Base-by-base conservation (phyloP, 2,797 vertebrate genomes). In the Tauraco hartlaubi region DNA sequence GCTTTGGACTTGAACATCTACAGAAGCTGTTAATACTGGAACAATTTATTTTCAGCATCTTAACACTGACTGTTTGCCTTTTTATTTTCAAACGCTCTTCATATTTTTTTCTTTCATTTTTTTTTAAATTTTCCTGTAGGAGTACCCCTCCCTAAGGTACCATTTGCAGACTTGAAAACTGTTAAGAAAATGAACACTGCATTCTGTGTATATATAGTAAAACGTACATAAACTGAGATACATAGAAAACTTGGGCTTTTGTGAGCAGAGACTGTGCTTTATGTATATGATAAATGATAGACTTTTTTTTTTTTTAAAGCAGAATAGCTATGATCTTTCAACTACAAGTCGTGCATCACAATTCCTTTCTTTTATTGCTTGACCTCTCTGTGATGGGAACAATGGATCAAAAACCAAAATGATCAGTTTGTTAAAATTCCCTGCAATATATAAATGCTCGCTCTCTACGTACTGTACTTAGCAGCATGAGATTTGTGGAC, bases 401-500 rank as follows among this genome's bases (percentile, higher is more conserved):
- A 96, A 97, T 86, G 94, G 96, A 93, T 96, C 95, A 94, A 94
- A 96, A 91, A 83, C 89, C 96, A 97, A 96, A 95, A 95, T 96
- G 97, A 98, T 98, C 97, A 98, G 98, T 98, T 97, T 98, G 97
- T 98, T 97, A 85, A 98, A 98, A 98, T 97, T 98, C 97, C 98
- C 98, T 98, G 98, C 99, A 99, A 99, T 99, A 99, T 99, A 99
- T 99, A 98, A 98, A 98, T 98, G 98, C 99, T 99, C 98, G 98
- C 98, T 98, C 97, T 99, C 98, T 98, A 99, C 98, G 98, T 99
- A 99, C 99, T 99, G 98, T 99, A 99, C 98, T 99, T 99, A 99
- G 99, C 99, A 99, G 99, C 99, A 99, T 99, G 99, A 99, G 98
- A 99, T 99, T 99, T 99, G 98, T 99, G 98, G 98, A 98, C 98